These are phyloP conservation scores for Cricetomys ansorgei DNA, from an alignment of 2,113 vertebrate species.

Conservation along the genomic window DNA sequence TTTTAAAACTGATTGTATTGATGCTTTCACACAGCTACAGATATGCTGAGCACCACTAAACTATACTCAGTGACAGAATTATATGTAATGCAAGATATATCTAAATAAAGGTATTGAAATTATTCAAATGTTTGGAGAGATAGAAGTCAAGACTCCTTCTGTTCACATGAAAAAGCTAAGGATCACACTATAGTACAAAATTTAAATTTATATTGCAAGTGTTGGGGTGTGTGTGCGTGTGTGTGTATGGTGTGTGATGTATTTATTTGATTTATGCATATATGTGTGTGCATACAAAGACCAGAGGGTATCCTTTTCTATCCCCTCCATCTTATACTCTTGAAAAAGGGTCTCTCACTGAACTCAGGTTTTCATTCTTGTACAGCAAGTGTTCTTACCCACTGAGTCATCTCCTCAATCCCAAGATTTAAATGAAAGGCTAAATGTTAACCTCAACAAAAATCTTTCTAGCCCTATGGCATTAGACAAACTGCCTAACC, in stretches of 20 bases:
- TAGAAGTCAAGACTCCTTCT: background rate
- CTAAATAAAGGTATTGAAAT: background rate
- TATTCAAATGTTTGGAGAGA: background rate
- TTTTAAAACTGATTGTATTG: background rate
- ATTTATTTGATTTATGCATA: background rate
- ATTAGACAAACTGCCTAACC: background rate
- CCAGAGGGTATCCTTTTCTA: background rate
- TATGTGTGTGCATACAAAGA: background rate
- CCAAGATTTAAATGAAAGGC: background rate
- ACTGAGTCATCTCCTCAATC: background rate
- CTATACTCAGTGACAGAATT: background rate
- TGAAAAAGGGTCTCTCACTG: background rate
- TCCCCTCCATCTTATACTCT: background rate
- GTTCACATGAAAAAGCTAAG: background rate
- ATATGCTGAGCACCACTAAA: background rate
- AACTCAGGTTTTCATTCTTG: background rate
- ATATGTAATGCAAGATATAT: fast-evolving
- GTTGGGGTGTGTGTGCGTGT: too few relatives aligned
- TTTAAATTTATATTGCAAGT: background rate
- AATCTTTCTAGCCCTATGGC: background rate
- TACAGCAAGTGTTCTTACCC: background rate
- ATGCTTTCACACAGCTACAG: background rate
- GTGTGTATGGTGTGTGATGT: too few relatives aligned
- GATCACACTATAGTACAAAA: fast-evolving
- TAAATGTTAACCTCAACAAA: background rate